Percentiles rank a stretch among this genome's conserved stretches.
Evolutionary conservation across 2,888 invertebrate genomes (phyloP).

Genomic region (Neoitamus cyanurus): DNA sequence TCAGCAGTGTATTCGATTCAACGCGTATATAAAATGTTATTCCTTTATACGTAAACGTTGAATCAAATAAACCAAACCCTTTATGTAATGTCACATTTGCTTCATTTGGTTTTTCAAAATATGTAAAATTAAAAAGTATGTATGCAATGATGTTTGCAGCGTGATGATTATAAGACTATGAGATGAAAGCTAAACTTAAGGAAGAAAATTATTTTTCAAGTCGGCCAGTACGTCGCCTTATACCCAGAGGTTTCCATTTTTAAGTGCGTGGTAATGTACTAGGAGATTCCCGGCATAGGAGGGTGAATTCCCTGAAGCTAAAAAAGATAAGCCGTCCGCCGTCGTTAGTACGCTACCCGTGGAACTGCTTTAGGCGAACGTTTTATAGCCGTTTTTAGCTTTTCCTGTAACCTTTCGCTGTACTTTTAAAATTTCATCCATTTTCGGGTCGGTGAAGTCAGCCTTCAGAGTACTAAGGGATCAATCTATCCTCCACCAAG

Average conservation of each 20-base stretch:
- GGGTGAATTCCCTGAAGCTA: background rate
- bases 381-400: slow-evolving; percentile 22
- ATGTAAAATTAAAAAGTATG: too few relatives aligned
- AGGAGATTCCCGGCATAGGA: background rate
- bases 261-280: background rate
- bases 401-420: background rate
- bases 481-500: background rate
- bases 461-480: background rate
- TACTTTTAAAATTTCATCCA: background rate
- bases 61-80: too few relatives aligned
- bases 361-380: slow-evolving; percentile 21
- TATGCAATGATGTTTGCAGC: too few relatives aligned
- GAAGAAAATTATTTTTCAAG: too few relatives aligned
- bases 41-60: too few relatives aligned
- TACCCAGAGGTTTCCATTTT: background rate
- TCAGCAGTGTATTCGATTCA: too few relatives aligned
- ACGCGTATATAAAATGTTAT: too few relatives aligned
- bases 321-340: slow-evolving; percentile 6
- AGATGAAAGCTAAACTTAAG: too few relatives aligned
- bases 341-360: background rate
- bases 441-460: background rate
- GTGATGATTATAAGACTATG: too few relatives aligned
- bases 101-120: too few relatives aligned
- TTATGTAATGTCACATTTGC: too few relatives aligned
- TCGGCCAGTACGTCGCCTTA: too few relatives aligned